Evolutionary conservation across 2,888 invertebrate species (phyloP), one percentile per base, ranked within the genome.

Genomic region (Scaptomyza parva): DNA sequence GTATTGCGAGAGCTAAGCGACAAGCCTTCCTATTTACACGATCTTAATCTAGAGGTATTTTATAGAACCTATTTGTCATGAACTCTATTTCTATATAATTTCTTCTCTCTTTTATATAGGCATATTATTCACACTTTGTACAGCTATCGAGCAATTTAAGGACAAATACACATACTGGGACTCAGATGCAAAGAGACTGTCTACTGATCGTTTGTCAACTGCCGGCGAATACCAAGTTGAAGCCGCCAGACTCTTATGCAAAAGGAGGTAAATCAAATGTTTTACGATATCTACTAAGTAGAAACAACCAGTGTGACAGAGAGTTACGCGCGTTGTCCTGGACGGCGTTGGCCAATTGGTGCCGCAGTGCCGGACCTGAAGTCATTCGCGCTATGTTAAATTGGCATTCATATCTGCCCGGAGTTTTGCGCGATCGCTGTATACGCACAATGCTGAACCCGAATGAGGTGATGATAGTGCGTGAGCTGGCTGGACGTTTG

Each of bases 171-270:
- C 91, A 91, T 59, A 89, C 90, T 1, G 92, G 91, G 0, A 86
- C 92, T 0, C 89, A 91, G 63, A 88, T 90, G 87, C 91, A 90
- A 44, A 89, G 91, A 12, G 89, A 91, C 53, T 91, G 91, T 9
- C 62, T 92, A 14, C 48, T 86, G 1, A 75, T 89, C 2, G 75
- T 90, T 12, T 86, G 88, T 17, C 88, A 90, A 33, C 54, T 92
- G 17, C 77, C 84, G 1, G 17, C 0, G 2, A 58, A 71, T 2
- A 17, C 1, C 0, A 18, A 39, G 20, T 5, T 47, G 2, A 11
- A 33, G 7, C 18, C 22, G 0, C 1, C 9, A 0, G 2, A 26
- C 4, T n/a, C 5, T 12, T 52, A 9, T 37, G 35, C 9, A 6
- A 12, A 0, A 30, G 63, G 44, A 2, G 40, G 78, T 4, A 59